Evolutionary conservation across 2,888 invertebrate genomes (phyloP), one percentile per base, ranked within the genome.

Genomic region (Meghimatium bilineatum): DNA sequence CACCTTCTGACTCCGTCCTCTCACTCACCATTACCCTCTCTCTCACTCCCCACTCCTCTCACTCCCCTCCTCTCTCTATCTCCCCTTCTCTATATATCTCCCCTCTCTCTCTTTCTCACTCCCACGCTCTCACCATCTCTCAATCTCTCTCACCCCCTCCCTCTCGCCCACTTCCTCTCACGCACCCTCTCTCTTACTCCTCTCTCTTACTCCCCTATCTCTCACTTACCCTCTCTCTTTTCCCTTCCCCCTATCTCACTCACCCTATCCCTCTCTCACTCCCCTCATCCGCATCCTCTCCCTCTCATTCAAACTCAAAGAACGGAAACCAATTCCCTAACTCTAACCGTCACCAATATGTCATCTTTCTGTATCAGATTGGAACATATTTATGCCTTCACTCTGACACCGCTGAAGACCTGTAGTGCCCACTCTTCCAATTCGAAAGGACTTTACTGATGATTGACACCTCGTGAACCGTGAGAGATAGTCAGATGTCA

Each of bases 401-500:
- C 32, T 67, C 67, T 67, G 23, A 12, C 32, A 34, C 38, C 26
- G 36, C 36, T 26, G 20, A 20, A 23, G 38, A 29, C 38, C 23
- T 69, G 69, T 36, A 69, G 69, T 69, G 36, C 69, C n/a, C 0
- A 34, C 69, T 23, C 69, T 69, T 69, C n/a, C 69, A 69, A 36
- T 38, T 36, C 36, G 23, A 36, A 20, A 23, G 34, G 36, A 38
- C 69, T 69, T 69, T 38, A 38, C 23, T 36, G 38, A 69, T 69
- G 69, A 69, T 69, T 69, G 69, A 69, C 69, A 38, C 34, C 6
- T 36, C 38, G 36, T 69, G 69, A 29, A 36, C 36, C 69, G 69
- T 69, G 69, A 23, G 69, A 69, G 69, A 69, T 69, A 20, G 69
- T 69, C 69, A 69, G 69, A 36, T 69, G 69, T 69, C 69, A 36